Base-by-base conservation (phyloP, 2,888 invertebrate genomes). In the Trichacis sp. region DNA sequence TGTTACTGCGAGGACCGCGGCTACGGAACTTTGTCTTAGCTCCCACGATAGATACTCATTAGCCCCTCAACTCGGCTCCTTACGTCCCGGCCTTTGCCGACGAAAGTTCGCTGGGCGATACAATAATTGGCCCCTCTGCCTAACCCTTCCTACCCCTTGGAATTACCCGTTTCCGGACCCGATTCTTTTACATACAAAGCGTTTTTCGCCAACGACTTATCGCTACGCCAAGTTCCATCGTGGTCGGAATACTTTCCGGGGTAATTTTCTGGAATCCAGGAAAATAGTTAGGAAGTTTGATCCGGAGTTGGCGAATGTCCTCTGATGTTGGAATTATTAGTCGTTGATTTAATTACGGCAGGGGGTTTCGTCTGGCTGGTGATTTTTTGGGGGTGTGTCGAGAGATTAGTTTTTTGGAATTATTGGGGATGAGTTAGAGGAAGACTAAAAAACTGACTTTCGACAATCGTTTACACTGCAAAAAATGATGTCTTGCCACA, bases 21-120 rank as follows among this genome's bases (percentile, higher is more conserved):
- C 61, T 56, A 61, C 49, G 36, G 55, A 76, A 77, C 73, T 78
- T 76, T 64, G 71, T 73, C 70, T 73, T 73, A 56, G 58, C 69
- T 70, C 70, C 69, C 69, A 56, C 59, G 68, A 74, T 77, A 76
- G 74, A 78, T 78, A 77, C 77, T 77, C 76, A 78, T 78, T 78
- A 78, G 76, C 71, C 62, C 29, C 57, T 33, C 61, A 40, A 38
- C 43, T 45, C 51, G 29, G 51, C 51, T 48, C 36, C 17, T 48
- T 47, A 12, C 45, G 24, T 46, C 18, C 33, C n/a, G 30, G 19
- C 54, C 51, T 53, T 52, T 50, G 19, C 55, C 46, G 46, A 20
- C 12, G n/a, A 50, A 50, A 50, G 4, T 38, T 30, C 1, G 19
- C n/a, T 17, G 12, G 24, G 19, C 14, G 30, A 15, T 33, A 17